Evolutionary conservation across 64 coral and sea anemone genomes (phyloP), one percentile per base, ranked within the genome.

Genomic region (Platygyra sinensis): DNA sequence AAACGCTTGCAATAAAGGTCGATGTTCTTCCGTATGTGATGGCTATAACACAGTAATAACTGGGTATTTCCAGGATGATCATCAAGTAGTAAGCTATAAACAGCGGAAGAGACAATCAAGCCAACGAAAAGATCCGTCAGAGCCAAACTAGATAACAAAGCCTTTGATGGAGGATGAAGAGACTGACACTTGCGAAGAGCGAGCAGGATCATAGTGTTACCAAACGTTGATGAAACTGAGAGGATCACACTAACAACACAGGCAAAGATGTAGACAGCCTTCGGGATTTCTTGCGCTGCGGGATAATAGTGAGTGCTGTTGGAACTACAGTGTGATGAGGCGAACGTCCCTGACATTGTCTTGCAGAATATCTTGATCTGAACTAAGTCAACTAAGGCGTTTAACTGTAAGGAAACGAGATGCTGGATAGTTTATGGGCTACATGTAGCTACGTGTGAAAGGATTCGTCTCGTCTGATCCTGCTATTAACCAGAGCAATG

Each of bases 111-210:
- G 10, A n/a, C 54, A 57, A 57, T 16, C 8, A 57, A 9, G 14
- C 54, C 54, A 57, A 80, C 77, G 49, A 80, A 16, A 60, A 80
- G 51, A 80, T 80, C 77, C 20, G 49, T 80, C 13, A 80, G 10
- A 57, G 49, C 52, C 28, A 80, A 49, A 60, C 28, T 80, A n/a
- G 28, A 59, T 27, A 60, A 52, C 39, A 80, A 12, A 18, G 24
- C 49, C 60, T 80, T 80, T 29, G 52, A 80, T 27, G 52, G 77
- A 25, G n/a, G 2, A 15, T 30, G 77, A 30, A 60, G 8, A 60
- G 77, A 59, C 17, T 60, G 77, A 14, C 77, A 80, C 52, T 59
- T 55, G 49, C 77, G 77, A 29, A 80, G 49, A 52, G 52, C 77
- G 28, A n/a, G 17, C 2, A 80, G 25, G 28, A 80, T 60, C 6